Conservation (phyloP, 2,797 vertebrate species). For the Sphenodon punctatus region DNA sequence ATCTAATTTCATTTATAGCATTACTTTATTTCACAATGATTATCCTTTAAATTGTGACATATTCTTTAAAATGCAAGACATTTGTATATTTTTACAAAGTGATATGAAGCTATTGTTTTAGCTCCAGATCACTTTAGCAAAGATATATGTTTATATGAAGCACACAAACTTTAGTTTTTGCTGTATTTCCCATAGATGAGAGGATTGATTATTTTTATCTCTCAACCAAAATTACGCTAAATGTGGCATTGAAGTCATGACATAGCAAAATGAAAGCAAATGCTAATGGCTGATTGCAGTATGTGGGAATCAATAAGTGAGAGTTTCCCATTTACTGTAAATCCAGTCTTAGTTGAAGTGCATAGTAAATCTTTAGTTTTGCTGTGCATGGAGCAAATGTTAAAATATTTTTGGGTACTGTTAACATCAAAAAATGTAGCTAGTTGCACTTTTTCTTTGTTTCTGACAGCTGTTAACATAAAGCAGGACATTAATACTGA, state of each 20-base stretch:
- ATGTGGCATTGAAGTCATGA: not conserved
- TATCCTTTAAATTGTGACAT: not conserved
- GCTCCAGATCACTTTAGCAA: rapidly evolving
- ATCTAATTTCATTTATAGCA: not conserved
- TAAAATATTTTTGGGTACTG: not conserved
- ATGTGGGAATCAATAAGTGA: not conserved
- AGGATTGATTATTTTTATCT: not conserved
- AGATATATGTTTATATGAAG: not conserved
- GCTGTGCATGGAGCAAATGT: not conserved
- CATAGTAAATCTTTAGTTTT: not conserved
- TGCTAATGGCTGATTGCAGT: not conserved
- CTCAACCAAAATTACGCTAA: not conserved
- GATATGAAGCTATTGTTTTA: not conserved
- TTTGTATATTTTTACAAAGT: too few species aligned
- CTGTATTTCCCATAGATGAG: not conserved
- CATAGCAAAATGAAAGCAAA: conserved; percentile 20
- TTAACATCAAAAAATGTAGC: not conserved
- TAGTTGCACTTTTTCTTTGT: too few species aligned
- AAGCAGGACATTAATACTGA: too few species aligned
- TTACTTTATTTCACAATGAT: not conserved
- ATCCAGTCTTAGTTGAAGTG: not conserved
- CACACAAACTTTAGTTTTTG: not conserved
- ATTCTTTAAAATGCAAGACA: conserved; percentile 6
- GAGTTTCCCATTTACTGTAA: not conserved
- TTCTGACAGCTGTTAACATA: too few species aligned